Conservation (phyloP, 1,140 invertebrate genomes). For the Musca vetustissima region DNA sequence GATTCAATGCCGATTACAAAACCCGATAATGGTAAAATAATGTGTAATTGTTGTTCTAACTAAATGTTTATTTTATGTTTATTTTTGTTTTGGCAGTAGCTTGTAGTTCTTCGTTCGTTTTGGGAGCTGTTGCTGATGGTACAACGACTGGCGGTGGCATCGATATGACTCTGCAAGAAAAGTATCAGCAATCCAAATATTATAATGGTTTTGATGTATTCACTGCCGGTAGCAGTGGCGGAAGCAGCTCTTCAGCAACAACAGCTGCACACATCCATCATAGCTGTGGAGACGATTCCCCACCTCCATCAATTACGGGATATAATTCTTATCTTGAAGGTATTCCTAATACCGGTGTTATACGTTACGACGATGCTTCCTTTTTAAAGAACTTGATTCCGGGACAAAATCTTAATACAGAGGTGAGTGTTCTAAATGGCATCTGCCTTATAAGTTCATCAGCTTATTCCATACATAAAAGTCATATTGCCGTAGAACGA, state of each 20-base stretch:
- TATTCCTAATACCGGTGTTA: conserved; percentile 52
- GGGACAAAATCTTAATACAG: conserved; percentile 61
- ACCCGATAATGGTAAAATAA: conserved; percentile 26
- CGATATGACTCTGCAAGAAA: conserved; percentile 37
- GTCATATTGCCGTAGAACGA: too few relatives aligned
- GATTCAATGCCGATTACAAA: conserved; percentile 13
- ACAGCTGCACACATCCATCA: conserved; percentile 20
- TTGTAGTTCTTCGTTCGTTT: conserved; percentile 11
- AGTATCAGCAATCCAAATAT: conserved; percentile 52
- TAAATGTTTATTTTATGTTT: neutral
- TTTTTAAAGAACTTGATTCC: conserved; percentile 61
- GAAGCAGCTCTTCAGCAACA: conserved; percentile 19
- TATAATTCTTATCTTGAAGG: conserved; percentile 53
- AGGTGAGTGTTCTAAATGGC: conserved; percentile 54
- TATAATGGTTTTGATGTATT: conserved; percentile 50
- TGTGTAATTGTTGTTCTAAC: neutral
- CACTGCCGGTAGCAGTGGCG: conserved; percentile 8
- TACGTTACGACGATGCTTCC: conserved; percentile 55
- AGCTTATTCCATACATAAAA: too few relatives aligned
- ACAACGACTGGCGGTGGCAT: neutral
- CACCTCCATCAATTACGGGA: conserved; percentile 52
- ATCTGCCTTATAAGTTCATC: too few relatives aligned
- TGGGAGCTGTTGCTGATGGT: conserved; percentile 31
- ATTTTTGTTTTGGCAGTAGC: neutral
- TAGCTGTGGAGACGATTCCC: conserved; percentile 50